Conservation (phyloP, 2,113 vertebrate genomes). For the Scomber japonicus region DNA sequence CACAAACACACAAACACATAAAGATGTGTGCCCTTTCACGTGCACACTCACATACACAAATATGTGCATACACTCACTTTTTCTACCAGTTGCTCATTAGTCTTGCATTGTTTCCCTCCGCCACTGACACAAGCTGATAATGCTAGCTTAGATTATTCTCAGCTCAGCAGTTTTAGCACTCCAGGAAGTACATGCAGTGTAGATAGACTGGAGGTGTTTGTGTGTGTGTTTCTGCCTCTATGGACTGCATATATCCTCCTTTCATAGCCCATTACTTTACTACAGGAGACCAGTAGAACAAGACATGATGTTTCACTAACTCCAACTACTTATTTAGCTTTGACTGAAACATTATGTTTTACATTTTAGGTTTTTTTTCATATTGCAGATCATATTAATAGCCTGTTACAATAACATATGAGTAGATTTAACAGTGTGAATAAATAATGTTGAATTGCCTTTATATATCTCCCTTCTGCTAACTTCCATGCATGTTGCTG, state of each 20-base stretch:
- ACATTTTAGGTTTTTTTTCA: not conserved
- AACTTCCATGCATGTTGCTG: slow-evolving; percentile 5
- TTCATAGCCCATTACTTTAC: slow-evolving; percentile 5
- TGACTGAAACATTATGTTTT: not conserved
- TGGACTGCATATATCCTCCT: slow-evolving; percentile 35
- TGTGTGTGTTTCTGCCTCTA: slow-evolving; percentile 35
- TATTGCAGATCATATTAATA: too few species aligned
- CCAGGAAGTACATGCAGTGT: slow-evolving; percentile 43
- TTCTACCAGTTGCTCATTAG: slow-evolving; percentile 69
- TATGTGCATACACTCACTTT: slow-evolving; percentile 32
- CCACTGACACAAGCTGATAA: slow-evolving; percentile 70
- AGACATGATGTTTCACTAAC: not conserved
- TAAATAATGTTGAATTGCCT: too few species aligned
- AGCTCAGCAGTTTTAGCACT: slow-evolving; percentile 72
- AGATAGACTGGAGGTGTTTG: slow-evolving; percentile 40
- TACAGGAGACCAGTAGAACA: slow-evolving; percentile 4
- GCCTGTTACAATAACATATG: too few species aligned
- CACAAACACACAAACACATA: slow-evolving; percentile 25
- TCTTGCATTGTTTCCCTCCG: slow-evolving; percentile 76
- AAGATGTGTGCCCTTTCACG: slow-evolving; percentile 10
- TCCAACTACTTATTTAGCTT: slow-evolving; percentile 5
- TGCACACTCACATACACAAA: not conserved
- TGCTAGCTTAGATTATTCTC: slow-evolving; percentile 68
- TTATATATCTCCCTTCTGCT: not conserved
- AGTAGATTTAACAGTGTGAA: too few species aligned